Evolutionary conservation across 2,888 invertebrate species (phyloP).

Genomic region (Crematogaster levior): DNA sequence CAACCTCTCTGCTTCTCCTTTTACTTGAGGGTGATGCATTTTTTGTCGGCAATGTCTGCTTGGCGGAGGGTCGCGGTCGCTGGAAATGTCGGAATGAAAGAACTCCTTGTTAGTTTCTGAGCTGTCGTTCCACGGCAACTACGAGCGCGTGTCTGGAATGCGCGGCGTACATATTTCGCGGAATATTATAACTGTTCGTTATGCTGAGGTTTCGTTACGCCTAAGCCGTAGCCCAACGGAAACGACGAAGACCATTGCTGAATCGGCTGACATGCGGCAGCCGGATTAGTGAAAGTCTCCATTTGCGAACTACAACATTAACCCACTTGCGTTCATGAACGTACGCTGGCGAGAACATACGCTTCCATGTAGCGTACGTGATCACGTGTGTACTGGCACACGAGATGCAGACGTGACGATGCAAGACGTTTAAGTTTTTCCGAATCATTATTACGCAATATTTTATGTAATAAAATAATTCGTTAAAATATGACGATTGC

Average conservation of each 20-base stretch:
- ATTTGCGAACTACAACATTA: neutral
- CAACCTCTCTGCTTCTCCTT: constrained; percentile 43
- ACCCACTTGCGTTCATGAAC: constrained; percentile 9
- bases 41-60: constrained; percentile 75
- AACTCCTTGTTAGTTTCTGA: constrained; percentile 79
- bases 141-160: constrained; percentile 35
- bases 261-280: neutral
- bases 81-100: constrained; percentile 80
- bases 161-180: constrained; percentile 63
- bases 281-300: constrained; percentile 44
- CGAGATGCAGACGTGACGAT: neutral
- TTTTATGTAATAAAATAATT: constrained; percentile 12
- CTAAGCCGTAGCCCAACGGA: neutral
- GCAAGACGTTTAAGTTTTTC: neutral
- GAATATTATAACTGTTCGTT: constrained; percentile 45
- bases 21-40: constrained; percentile 59
- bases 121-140: constrained; percentile 40
- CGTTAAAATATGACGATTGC: constrained; percentile 17
- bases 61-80: constrained; percentile 71
- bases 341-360: neutral
- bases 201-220: constrained; percentile 13
- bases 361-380: neutral
- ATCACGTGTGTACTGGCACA: neutral
- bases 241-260: constrained; percentile 2
- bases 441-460: neutral